A percentile compares a stretch with the other conserved stretches of the same genome.
phyloP scores from a whole-genome alignment of 1,140 invertebrate species.

The Prorops nasuta region DNA sequence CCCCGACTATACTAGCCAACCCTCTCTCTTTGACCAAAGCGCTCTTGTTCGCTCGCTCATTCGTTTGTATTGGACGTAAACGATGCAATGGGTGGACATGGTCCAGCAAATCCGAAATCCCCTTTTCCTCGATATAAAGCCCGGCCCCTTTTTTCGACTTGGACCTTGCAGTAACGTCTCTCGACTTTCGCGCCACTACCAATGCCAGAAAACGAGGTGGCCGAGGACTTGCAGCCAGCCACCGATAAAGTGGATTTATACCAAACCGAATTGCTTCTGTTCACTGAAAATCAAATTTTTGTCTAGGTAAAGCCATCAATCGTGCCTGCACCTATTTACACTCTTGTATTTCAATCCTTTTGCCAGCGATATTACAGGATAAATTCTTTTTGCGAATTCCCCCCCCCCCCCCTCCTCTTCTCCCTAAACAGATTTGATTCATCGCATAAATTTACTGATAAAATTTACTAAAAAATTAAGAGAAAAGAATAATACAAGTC shows the following conservation, averaged over 20 bases:
- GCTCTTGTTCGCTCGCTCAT: conserved; percentile 19
- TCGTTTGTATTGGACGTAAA: conserved; percentile 38
- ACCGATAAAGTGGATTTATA: conserved; percentile 19
- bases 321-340: too few relatives aligned
- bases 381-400: too few relatives aligned
- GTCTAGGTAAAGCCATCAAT: too few relatives aligned
- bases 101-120: conserved; percentile 38
- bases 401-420: too few relatives aligned
- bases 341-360: too few relatives aligned
- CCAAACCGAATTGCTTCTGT: conserved; percentile 18
- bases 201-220: conserved; percentile 15
- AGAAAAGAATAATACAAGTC: too few relatives aligned
- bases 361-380: too few relatives aligned
- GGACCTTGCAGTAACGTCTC: conserved; percentile 11
- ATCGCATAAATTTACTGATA: too few relatives aligned
- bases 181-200: conserved; percentile 28
- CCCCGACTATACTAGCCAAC: conserved; percentile 9
- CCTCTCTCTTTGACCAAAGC: conserved; percentile 14
- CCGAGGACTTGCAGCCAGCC: conserved; percentile 16
- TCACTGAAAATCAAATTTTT: too few relatives aligned
- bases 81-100: conserved; percentile 38
- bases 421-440: too few relatives aligned
- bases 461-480: too few relatives aligned
- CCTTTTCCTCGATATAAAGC: conserved; percentile 34
- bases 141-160: conserved; percentile 27